A percentile compares a stretch with the other conserved stretches of the same genome.
Conservation (phyloP, 2,113 vertebrate species). For the Istiophorus platypterus region DNA sequence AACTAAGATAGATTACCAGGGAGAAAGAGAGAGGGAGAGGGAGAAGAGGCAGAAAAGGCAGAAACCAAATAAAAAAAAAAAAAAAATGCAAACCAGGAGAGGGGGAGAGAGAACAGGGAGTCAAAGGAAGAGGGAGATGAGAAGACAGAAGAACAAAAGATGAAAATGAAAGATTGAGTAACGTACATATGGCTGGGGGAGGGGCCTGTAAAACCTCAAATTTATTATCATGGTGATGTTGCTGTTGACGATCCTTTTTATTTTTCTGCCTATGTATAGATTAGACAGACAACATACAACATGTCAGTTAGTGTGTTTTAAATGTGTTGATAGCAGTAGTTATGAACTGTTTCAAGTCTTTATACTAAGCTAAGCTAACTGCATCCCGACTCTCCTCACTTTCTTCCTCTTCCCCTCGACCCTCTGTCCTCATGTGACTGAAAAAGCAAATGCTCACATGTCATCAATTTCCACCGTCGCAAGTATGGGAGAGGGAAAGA, state of each 20-base stretch:
- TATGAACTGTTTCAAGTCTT: neutral
- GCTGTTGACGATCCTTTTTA: neutral
- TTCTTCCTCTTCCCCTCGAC: slow-evolving; percentile 27
- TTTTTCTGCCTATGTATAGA: neutral
- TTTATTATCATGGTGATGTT: neutral
- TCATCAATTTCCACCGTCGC: slow-evolving; percentile 66
- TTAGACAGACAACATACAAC: neutral
- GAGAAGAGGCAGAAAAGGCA: neutral
- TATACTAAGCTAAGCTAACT: too few relatives aligned
- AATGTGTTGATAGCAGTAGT: neutral
- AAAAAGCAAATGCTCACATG: slow-evolving; percentile 64
- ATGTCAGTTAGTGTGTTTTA: neutral
- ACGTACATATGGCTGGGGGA: neutral
- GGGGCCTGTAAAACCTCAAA: neutral
- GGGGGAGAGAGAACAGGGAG: neutral
- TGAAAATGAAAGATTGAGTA: neutral
- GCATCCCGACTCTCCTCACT: neutral
- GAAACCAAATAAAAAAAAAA: neutral
- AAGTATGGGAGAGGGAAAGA: slow-evolving; percentile 38
- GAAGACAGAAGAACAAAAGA: slow-evolving; percentile 18
- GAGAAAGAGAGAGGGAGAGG: slow-evolving; percentile 30
- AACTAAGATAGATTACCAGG: slow-evolving; percentile 86
- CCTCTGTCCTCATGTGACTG: slow-evolving; percentile 62
- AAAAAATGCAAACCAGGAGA: slow-evolving; percentile 14
- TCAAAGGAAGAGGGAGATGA: slow-evolving; percentile 11